Base-by-base conservation (phyloP, 92 coral and sea anemone species). In the Diadumene lineata region DNA sequence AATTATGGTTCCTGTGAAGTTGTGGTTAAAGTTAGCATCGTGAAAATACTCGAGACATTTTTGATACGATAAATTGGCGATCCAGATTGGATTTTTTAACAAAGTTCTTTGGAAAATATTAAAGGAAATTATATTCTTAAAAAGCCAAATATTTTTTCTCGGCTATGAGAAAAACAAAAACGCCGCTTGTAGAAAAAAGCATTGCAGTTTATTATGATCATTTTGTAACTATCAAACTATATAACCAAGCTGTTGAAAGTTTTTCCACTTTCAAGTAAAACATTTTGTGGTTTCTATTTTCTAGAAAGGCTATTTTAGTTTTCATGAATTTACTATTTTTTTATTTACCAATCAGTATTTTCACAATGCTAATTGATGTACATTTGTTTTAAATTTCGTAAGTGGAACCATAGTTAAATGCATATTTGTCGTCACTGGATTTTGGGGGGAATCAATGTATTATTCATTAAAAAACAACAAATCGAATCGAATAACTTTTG, bases 401-500 rank as follows among this genome's bases (percentile, higher is more conserved):
- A 51, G 75, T 28, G 31, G 18, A 46, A 15, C 18, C 21, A 70
- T 70, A 28, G 28, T 70, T 19, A 32, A 25, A 2, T 27, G 28
- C 24, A 13, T 0, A 19, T 70, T 53, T 19, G 60, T 15, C 22
- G 50, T 51, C 60, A 33, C 62, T 50, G 15, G 7, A n/a, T 50
- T 16, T 53, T 70, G 63, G 25, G 60, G 75, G 75, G 75, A 50
- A 56, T 56, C 48, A 48, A 32, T 66, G 60, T 68, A 21, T 38
- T 70, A 51, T 70, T 56, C 51, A 23, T 29, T 50, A 70, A 32
- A 70, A 50, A n/a, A n/a, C n/a, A n/a, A 31, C 7, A 70, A 50
- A 69, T 29, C 51, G 55, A 70, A 69, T 50, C 75, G 55, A 68
- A 55, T 70, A 70, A 51, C 75, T 70, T 70, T 70, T 70, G 62